Evolutionary conservation across 92 coral and sea anemone genomes (phyloP).

Genomic region (Zoanthus sociatus): DNA sequence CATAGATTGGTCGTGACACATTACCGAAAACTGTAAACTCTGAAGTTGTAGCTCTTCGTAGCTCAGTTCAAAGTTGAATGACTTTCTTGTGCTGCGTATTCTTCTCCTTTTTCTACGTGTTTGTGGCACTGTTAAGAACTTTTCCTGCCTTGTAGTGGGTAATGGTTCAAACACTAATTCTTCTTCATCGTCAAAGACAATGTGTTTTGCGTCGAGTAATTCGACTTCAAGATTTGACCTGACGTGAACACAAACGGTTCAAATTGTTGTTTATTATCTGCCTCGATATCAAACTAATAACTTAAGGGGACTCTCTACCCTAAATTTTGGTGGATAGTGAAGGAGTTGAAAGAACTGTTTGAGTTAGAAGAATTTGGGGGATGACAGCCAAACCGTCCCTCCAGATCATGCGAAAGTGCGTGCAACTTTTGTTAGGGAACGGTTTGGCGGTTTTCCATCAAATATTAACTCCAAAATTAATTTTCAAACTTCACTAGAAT

Average conservation of each 20-base stretch:
- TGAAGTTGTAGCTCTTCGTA: slow-evolving; percentile 80
- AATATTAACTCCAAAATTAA: too few relatives aligned
- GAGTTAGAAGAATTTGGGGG: too few relatives aligned
- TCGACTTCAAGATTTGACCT: slow-evolving; percentile 66
- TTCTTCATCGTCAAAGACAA: slow-evolving; percentile 29
- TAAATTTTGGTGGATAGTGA: too few relatives aligned
- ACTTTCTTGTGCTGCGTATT: slow-evolving; percentile 67
- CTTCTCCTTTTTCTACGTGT: slow-evolving; percentile 18
- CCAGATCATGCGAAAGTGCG: too few relatives aligned
- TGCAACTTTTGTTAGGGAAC: too few relatives aligned
- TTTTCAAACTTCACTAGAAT: too few relatives aligned
- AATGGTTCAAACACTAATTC: slow-evolving; percentile 10
- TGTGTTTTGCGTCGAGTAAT: slow-evolving; percentile 64
- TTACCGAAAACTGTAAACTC: slow-evolving; percentile 83
- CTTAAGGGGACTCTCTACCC: too few relatives aligned
- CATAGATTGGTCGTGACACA: slow-evolving; percentile 79
- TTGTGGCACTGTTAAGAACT: slow-evolving; percentile 37
- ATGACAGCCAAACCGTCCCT: too few relatives aligned
- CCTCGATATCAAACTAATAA: too few relatives aligned
- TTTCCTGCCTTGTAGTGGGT: slow-evolving; percentile 2
- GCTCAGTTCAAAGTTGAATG: slow-evolving; percentile 83
- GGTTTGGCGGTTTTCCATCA: too few relatives aligned
- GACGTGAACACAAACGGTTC: not conserved
- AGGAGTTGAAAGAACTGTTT: too few relatives aligned
- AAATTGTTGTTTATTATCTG: too few relatives aligned